Evolutionary conservation across 2,797 vertebrate species (phyloP).

Genomic region (Urophycis tenuis): DNA sequence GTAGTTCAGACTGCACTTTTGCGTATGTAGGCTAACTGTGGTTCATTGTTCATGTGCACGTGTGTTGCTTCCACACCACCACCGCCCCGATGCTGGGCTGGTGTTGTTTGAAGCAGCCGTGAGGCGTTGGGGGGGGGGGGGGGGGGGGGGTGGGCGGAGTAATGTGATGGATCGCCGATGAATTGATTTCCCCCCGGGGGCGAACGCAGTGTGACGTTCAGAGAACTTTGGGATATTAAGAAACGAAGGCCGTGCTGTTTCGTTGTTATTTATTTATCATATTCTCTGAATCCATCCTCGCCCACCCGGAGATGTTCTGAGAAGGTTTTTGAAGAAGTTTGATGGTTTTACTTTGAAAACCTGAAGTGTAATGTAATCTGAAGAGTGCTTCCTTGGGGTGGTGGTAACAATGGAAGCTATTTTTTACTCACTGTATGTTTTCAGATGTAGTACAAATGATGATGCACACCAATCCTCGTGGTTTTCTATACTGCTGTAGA

Average conservation of each 20-base stretch:
- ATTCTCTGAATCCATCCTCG: neutral
- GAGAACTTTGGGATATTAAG: neutral
- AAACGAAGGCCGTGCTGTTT: neutral
- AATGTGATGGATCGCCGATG: neutral
- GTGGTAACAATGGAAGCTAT: neutral
- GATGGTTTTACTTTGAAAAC: neutral
- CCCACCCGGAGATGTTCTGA: too few species aligned
- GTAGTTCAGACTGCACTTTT: neutral
- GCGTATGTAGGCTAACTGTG: neutral
- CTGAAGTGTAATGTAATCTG: neutral
- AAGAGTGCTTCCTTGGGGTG: neutral
- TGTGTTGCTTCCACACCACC: too few species aligned
- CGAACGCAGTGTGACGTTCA: neutral
- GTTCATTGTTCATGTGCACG: too few species aligned
- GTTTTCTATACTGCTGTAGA: too few species aligned
- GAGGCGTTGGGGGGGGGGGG: neutral
- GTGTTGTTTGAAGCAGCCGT: neutral
- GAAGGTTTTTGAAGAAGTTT: neutral
- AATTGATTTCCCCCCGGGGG: neutral
- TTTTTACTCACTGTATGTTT: neutral
- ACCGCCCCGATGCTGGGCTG: too few species aligned
- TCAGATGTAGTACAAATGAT: neutral
- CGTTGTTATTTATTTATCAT: neutral
- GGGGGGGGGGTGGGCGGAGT: neutral
- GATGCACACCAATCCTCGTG: too few species aligned